Conservation (phyloP, 2,888 invertebrate species). For the Arrhopalites spinosus region DNA sequence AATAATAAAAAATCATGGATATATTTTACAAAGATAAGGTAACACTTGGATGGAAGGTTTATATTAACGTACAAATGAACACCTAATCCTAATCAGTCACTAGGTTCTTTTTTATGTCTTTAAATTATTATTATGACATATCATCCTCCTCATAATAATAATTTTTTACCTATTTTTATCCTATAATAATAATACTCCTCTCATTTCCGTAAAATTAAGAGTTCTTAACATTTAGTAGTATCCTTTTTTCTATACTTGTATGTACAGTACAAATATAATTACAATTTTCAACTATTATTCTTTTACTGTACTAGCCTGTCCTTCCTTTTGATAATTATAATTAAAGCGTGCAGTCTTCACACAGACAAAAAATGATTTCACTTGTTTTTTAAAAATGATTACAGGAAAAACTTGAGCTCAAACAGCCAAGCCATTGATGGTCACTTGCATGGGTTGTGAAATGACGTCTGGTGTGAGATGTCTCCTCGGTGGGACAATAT, state of each 20-base stretch:
- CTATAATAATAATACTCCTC: neutral
- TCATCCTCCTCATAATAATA: neutral
- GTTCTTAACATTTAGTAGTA: neutral
- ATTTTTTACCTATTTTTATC: neutral
- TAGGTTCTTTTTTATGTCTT: constrained; percentile 1
- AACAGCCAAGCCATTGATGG: constrained; percentile 58
- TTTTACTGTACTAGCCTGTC: neutral
- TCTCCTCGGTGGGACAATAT: constrained; percentile 42
- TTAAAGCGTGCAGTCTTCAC: constrained; percentile 16
- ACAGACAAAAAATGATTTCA: constrained; percentile 8
- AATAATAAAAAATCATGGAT: too few relatives aligned
- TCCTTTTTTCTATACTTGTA: neutral
- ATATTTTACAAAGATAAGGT: neutral
- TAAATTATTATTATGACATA: too few relatives aligned
- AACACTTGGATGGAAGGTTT: neutral
- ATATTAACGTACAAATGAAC: neutral
- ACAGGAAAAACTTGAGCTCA: constrained; percentile 22
- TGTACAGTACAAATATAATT: neutral
- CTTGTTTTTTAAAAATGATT: neutral
- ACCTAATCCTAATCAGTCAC: constrained; percentile 26
- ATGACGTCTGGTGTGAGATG: constrained; percentile 55
- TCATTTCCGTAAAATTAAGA: neutral
- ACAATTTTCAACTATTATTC: neutral
- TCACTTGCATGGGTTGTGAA: constrained; percentile 57
- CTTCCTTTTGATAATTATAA: neutral